Evolutionary conservation across 2,113 vertebrate genomes (phyloP).

Genomic region (Herpailurus yagouaroundi): DNA sequence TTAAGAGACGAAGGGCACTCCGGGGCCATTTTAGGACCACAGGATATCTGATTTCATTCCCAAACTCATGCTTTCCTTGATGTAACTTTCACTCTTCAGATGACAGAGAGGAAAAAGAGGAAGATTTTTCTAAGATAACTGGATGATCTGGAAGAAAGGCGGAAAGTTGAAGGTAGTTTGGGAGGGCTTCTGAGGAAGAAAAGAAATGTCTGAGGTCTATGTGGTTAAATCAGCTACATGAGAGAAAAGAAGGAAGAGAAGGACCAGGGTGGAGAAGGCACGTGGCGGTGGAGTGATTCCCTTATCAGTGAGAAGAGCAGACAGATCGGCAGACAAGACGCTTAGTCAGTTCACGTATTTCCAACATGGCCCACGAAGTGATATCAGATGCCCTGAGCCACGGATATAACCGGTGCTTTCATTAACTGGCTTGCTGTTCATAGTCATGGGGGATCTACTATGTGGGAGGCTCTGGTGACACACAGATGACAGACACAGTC

Average conservation of each 20-base stretch:
- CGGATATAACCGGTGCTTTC: fast-evolving
- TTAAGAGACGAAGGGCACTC: not conserved
- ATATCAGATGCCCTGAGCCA: not conserved
- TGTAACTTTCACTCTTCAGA: not conserved
- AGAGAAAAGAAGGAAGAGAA: not conserved
- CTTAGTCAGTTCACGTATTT: not conserved
- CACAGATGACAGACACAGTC: fast-evolving
- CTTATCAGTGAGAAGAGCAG: not conserved
- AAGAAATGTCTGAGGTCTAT: not conserved
- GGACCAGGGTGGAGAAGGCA: not conserved
- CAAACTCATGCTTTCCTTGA: not conserved
- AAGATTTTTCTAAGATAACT: not conserved
- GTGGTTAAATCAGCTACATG: not conserved
- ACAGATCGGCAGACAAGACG: not conserved
- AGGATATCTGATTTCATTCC: not conserved
- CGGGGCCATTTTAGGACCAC: not conserved
- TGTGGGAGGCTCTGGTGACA: not conserved
- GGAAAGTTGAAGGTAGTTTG: not conserved
- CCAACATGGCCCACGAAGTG: not conserved
- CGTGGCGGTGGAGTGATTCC: fast-evolving
- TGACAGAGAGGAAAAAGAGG: no score
- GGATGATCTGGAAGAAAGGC: not conserved
- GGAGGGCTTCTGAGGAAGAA: not conserved
- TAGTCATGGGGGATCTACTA: not conserved
- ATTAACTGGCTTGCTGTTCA: not conserved